Percentiles rank a stretch among this genome's conserved stretches.
Evolutionary conservation across 2,888 invertebrate species (phyloP).

Genomic region (Sipha maydis): DNA sequence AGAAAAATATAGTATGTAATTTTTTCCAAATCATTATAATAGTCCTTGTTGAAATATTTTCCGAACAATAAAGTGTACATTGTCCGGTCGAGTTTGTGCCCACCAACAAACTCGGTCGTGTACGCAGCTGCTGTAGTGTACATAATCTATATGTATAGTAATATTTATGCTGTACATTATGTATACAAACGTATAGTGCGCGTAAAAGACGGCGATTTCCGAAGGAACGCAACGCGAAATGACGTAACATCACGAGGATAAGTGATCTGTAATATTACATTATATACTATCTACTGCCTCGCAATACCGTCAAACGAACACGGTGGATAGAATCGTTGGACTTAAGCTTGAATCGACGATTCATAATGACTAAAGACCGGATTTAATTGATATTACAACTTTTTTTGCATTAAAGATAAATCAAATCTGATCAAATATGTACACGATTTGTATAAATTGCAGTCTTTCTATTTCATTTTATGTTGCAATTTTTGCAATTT

Average conservation of each 20-base stretch:
- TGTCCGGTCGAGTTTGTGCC: neutral
- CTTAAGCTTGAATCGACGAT: neutral
- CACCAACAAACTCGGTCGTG: conserved; percentile 11
- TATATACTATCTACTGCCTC: neutral
- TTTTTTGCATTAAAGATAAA: too few species aligned
- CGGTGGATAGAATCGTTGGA: neutral
- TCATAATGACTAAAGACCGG: neutral
- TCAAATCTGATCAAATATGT: too few species aligned
- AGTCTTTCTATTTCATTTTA: too few species aligned
- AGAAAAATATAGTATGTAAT: conserved; percentile 2
- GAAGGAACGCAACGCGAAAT: neutral
- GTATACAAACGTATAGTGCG: neutral
- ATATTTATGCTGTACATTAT: neutral
- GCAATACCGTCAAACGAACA: neutral
- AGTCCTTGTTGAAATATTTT: conserved; percentile 32
- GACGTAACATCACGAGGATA: conserved; percentile 2
- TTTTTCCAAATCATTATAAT: conserved; percentile 20
- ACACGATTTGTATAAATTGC: too few species aligned
- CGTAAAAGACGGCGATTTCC: neutral
- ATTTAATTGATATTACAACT: too few species aligned
- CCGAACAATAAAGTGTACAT: conserved; percentile 16
- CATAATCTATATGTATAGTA: neutral
- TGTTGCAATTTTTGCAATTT: too few species aligned
- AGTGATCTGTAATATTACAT: neutral
- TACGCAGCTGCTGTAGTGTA: neutral